A percentile compares a stretch with the other conserved stretches of the same genome.
These are phyloP conservation scores for Smithornis capensis DNA, from an alignment of 2,113 vertebrate genomes.

Conservation along the genomic window DNA sequence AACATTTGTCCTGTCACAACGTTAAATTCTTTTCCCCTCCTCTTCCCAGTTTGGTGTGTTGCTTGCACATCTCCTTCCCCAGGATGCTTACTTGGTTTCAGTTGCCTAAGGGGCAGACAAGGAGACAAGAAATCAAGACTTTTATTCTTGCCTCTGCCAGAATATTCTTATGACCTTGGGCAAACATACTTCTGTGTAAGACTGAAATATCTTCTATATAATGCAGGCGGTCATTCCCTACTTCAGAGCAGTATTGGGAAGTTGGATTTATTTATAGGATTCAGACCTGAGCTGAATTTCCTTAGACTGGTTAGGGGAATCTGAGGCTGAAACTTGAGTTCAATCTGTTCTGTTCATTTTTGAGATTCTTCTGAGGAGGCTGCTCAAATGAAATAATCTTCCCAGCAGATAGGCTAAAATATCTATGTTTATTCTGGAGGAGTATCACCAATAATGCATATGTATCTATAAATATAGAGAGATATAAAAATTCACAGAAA, in stretches of 20 bases:
- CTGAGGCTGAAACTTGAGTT: neutral
- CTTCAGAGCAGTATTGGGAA: neutral
- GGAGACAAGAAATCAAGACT: constrained; percentile 6
- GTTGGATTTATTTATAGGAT: neutral
- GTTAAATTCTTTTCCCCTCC: constrained; percentile 31
- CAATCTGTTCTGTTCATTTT: neutral
- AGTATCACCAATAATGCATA: neutral
- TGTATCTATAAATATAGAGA: neutral
- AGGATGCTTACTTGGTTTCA: constrained; percentile 2
- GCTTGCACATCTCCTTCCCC: constrained; percentile 17
- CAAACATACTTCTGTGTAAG: neutral
- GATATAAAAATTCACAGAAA: constrained; percentile 24
- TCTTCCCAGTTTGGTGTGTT: neutral
- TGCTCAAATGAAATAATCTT: neutral
- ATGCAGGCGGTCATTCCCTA: neutral
- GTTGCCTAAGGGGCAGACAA: neutral
- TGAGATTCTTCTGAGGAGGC: neutral
- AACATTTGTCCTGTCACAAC: constrained; percentile 44
- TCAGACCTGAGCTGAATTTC: constrained; percentile 5
- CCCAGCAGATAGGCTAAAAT: neutral
- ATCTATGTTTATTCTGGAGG: constrained; percentile 30
- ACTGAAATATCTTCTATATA: constrained; percentile 15
- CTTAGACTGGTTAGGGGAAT: neutral
- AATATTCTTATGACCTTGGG: constrained; percentile 26
- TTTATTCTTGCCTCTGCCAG: neutral